Conservation (phyloP, 2,113 vertebrate species). For the Empidonax alnorum region DNA sequence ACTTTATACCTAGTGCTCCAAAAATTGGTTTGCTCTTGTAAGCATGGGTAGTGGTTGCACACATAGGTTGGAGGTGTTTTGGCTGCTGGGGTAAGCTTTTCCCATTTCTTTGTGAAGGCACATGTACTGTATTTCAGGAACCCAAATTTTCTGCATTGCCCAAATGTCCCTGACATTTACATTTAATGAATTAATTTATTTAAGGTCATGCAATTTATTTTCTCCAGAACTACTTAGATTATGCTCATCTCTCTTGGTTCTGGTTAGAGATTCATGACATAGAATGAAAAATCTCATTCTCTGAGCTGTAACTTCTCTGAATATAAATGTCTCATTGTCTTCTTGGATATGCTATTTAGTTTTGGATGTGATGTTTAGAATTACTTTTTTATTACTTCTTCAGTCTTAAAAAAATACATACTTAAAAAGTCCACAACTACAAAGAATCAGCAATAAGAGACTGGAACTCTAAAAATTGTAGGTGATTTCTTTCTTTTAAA, state of each 20-base stretch:
- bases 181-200: background rate
- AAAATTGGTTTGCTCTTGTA: background rate
- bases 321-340: constrained; percentile 1
- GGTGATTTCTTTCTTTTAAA: background rate
- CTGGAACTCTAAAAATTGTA: background rate
- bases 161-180: background rate
- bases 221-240: background rate
- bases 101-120: background rate
- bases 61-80: background rate
- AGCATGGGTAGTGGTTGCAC: background rate
- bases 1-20: background rate
- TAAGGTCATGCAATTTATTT: background rate
- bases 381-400: background rate
- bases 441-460: background rate
- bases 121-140: background rate
- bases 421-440: background rate
- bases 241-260: background rate
- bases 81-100: background rate
- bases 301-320: background rate
- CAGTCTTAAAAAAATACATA: background rate
- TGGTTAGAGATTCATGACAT: background rate
- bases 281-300: background rate
- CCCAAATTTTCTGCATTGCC: background rate
- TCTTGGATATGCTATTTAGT: background rate
- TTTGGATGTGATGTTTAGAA: background rate